Percentiles rank a stretch among this genome's conserved stretches.
These are phyloP conservation scores for Parascotia fuliginaria DNA, from an alignment of 2,888 invertebrate genomes.

Conservation along the genomic window DNA sequence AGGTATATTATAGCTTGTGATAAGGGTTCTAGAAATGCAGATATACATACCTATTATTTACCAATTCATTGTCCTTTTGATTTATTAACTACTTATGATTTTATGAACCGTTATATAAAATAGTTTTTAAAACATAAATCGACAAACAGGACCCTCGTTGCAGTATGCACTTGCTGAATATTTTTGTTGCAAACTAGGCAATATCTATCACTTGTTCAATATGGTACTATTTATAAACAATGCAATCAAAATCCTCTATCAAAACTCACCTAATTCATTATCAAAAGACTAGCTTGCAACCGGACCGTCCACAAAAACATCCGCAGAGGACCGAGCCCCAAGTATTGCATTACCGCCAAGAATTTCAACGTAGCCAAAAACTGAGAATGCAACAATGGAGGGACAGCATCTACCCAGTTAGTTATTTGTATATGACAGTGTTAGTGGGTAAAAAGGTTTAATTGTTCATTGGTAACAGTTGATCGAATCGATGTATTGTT, in stretches of 20 bases:
- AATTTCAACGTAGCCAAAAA: conserved; percentile 63
- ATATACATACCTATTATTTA: too few relatives aligned
- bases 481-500: conserved; percentile 20
- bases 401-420: conserved; percentile 60
- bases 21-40: too few relatives aligned
- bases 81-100: too few relatives aligned
- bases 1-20: too few relatives aligned
- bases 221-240: too few relatives aligned
- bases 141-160: too few relatives aligned
- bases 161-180: too few relatives aligned
- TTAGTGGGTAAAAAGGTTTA: conserved; percentile 45
- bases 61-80: too few relatives aligned
- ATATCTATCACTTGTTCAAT: too few relatives aligned
- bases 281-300: conserved; percentile 8
- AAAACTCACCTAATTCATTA: conserved; percentile 4
- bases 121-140: too few relatives aligned
- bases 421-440: conserved; percentile 52
- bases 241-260: neutral
- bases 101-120: too few relatives aligned
- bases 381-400: conserved; percentile 69
- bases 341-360: conserved; percentile 46
- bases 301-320: conserved; percentile 33
- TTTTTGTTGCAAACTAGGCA: too few relatives aligned
- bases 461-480: conserved; percentile 46
- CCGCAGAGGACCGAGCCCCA: conserved; percentile 13